These are phyloP conservation scores for Mola mola DNA, from an alignment of 2,113 vertebrate genomes.

Conservation along the genomic window DNA sequence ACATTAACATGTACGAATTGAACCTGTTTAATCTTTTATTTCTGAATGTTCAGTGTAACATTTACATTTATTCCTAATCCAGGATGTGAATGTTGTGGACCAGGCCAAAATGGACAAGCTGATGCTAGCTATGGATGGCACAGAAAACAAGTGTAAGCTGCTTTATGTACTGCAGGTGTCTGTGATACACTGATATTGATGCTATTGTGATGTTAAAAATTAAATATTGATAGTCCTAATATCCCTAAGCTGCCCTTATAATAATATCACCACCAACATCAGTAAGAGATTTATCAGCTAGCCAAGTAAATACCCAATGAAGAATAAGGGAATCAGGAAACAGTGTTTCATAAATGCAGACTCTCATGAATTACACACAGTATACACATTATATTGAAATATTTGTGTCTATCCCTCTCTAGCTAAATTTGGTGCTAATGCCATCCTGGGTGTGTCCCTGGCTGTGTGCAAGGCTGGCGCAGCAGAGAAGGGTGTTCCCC, in stretches of 20 bases:
- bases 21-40: background rate
- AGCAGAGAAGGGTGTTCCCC: constrained; percentile 94
- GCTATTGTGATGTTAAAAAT: too few relatives aligned
- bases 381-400: background rate
- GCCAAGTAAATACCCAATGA: background rate
- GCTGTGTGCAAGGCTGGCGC: constrained; percentile 98
- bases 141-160: constrained; percentile 96
- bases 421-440: constrained; percentile 98
- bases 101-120: constrained; percentile 96
- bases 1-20: constrained; percentile 8
- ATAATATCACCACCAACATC: too few relatives aligned
- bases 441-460: constrained; percentile 95
- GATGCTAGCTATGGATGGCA: constrained; percentile 99
- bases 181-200: too few relatives aligned
- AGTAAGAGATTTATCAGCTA: too few relatives aligned
- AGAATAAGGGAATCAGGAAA: background rate
- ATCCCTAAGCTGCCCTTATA: too few relatives aligned
- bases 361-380: too few relatives aligned
- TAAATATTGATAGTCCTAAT: too few relatives aligned
- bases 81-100: constrained; percentile 90
- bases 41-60: background rate
- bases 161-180: too few relatives aligned
- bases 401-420: background rate
- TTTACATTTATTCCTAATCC: constrained; percentile 30
- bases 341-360: background rate